A percentile compares a stretch with the other conserved stretches of the same genome.
These are phyloP conservation scores for Toxotes lorentzi DNA, from an alignment of 2,797 vertebrate species.

Conservation along the genomic window DNA sequence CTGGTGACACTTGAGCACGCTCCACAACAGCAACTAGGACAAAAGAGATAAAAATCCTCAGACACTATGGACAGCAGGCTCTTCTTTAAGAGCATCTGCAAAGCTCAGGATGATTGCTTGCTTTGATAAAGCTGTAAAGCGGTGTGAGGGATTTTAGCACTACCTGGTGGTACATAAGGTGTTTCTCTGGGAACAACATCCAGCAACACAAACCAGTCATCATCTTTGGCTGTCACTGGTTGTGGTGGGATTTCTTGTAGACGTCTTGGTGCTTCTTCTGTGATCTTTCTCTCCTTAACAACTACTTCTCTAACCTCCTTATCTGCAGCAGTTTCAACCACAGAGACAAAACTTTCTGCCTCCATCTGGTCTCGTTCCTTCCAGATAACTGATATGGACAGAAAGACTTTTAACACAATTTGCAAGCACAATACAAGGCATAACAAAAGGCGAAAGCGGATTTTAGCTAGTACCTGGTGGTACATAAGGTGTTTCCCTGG, in stretches of 20 bases:
- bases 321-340: slow-evolving; percentile 4
- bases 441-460: background rate
- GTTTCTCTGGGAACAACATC: slow-evolving; percentile 57
- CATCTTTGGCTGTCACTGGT: slow-evolving; percentile 31
- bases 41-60: slow-evolving; percentile 46
- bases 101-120: slow-evolving; percentile 25
- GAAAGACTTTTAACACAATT: slow-evolving; percentile 15
- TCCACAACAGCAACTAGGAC: slow-evolving; percentile 47
- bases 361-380: slow-evolving; percentile 17
- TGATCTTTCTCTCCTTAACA: slow-evolving; percentile 53
- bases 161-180: slow-evolving; percentile 67
- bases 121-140: slow-evolving; percentile 20
- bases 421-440: slow-evolving; percentile 12
- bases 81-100: slow-evolving; percentile 7
- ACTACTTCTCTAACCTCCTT: slow-evolving; percentile 45
- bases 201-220: slow-evolving; percentile 77
- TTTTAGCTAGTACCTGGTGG: slow-evolving; percentile 67
- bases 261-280: slow-evolving; percentile 8
- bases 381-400: slow-evolving; percentile 49
- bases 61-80: background rate
- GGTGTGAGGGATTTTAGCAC: background rate
- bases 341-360: slow-evolving; percentile 30
- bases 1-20: slow-evolving; percentile 30
- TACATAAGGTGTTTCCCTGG: slow-evolving; percentile 50
- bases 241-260: slow-evolving; percentile 28